phyloP scores from a whole-genome alignment of 1,140 invertebrate genomes.

The Homalodisca vitripennis region DNA sequence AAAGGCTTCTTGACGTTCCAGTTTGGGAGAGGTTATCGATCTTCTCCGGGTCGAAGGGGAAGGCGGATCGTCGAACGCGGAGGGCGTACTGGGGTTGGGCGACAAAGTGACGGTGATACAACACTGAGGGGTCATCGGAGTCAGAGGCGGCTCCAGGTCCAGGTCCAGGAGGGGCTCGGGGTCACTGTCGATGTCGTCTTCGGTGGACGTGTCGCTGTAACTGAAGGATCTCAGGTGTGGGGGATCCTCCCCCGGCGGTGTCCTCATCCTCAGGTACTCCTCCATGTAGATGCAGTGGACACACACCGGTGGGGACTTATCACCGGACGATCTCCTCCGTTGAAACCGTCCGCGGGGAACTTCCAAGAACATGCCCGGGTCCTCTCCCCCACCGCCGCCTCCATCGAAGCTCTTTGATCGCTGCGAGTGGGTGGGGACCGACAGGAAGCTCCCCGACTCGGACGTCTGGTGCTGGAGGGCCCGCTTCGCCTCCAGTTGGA shows the following conservation, averaged over 20 bases:
- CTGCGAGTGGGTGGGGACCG: conserved; percentile 63
- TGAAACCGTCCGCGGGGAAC: conserved; percentile 59
- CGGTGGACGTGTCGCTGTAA: conserved; percentile 45
- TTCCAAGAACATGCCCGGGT: conserved; percentile 63
- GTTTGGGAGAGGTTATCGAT: conserved; percentile 53
- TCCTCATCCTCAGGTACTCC: conserved; percentile 42
- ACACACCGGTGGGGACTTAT: conserved; percentile 58
- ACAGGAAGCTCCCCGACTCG: conserved; percentile 50
- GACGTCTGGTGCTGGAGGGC: conserved; percentile 48
- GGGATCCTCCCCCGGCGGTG: conserved; percentile 25
- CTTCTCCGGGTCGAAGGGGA: conserved; percentile 55
- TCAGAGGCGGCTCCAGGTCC: conserved; percentile 7
- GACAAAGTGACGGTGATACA: conserved; percentile 69
- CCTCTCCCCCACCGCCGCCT: conserved; percentile 47
- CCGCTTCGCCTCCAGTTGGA: conserved; percentile 73
- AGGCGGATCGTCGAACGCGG: conserved; percentile 47
- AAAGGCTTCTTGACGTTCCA: conserved; percentile 76
- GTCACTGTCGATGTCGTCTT: conserved; percentile 55
- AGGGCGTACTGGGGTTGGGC: conserved; percentile 59
- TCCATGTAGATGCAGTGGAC: conserved; percentile 61
- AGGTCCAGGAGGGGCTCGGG: neutral
- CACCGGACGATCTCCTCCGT: conserved; percentile 59
- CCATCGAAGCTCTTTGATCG: conserved; percentile 75
- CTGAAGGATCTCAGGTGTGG: conserved; percentile 28
- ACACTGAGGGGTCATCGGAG: conserved; percentile 40